phyloP scores from a whole-genome alignment of 2,888 invertebrate genomes.

The Eupithecia abbreviata region DNA sequence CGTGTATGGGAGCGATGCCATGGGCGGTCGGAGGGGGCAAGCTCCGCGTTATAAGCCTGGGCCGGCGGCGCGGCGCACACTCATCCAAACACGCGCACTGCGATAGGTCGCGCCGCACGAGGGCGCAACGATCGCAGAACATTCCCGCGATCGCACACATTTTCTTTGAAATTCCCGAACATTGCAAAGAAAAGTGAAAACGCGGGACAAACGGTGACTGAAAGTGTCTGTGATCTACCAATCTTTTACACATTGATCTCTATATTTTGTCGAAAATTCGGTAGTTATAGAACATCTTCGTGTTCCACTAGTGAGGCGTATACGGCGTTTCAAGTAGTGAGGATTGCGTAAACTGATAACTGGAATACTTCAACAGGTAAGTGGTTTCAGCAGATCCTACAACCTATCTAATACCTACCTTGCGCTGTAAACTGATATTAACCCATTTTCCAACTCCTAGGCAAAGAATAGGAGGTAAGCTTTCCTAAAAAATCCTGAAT shows the following conservation, averaged over 20 bases:
- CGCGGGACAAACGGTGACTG: constrained; percentile 72
- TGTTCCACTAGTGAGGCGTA: constrained; percentile 76
- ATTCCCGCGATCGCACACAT: constrained; percentile 67
- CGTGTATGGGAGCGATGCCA: constrained; percentile 51
- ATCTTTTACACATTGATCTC: constrained; percentile 56
- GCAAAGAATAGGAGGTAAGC: neutral
- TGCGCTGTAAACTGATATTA: neutral
- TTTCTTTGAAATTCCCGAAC: constrained; percentile 82
- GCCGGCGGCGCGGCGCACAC: constrained; percentile 69
- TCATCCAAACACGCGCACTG: constrained; percentile 73
- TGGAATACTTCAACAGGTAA: constrained; percentile 63
- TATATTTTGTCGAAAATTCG: constrained; percentile 63
- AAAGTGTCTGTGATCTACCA: constrained; percentile 73
- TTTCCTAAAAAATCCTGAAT: neutral
- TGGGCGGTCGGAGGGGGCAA: constrained; percentile 52
- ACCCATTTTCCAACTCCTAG: neutral
- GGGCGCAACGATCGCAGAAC: constrained; percentile 79
- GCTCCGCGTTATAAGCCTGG: constrained; percentile 61
- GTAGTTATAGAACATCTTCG: constrained; percentile 63
- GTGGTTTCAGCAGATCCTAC: constrained; percentile 37
- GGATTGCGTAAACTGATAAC: constrained; percentile 71
- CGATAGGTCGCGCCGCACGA: constrained; percentile 79
- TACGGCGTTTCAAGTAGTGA: constrained; percentile 72
- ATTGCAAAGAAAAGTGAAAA: constrained; percentile 82
- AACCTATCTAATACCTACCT: neutral